These are phyloP conservation scores for Bombus sibiricus DNA, from an alignment of 1,140 invertebrate species.

Conservation along the genomic window DNA sequence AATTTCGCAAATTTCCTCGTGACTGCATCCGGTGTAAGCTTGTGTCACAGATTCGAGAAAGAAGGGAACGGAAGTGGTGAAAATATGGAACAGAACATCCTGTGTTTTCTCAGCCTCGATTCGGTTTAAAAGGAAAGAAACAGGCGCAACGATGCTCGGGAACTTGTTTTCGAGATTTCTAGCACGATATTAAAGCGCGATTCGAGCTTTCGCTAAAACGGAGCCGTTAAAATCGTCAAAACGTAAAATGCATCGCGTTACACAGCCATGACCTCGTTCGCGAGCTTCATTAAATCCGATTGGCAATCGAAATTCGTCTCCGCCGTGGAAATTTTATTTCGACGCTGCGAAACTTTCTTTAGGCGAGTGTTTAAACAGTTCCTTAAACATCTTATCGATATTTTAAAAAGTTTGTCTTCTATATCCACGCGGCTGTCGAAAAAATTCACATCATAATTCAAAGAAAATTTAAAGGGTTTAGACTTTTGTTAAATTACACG, in stretches of 20 bases:
- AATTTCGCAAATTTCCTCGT: background rate
- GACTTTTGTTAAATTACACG: too few species aligned
- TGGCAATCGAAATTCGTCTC: slow-evolving; percentile 12
- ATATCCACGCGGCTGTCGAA: background rate
- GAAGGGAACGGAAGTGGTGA: background rate
- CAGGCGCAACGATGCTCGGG: too few species aligned
- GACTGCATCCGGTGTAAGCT: background rate
- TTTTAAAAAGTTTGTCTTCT: rapidly evolving
- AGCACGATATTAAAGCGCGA: background rate
- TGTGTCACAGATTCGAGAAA: background rate
- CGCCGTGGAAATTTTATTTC: background rate
- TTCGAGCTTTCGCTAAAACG: background rate
- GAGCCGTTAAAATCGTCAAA: background rate
- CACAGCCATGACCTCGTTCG: background rate
- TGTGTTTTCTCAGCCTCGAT: background rate
- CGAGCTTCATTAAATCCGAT: slow-evolving; percentile 24
- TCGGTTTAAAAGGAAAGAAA: background rate
- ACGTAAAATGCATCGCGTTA: slow-evolving; percentile 2
- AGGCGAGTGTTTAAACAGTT: background rate
- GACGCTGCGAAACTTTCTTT: background rate
- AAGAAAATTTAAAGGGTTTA: background rate
- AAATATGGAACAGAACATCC: background rate
- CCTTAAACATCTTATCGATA: background rate
- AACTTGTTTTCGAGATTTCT: background rate
- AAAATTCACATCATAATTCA: background rate